Base-by-base conservation (phyloP, 2,113 vertebrate species). In the Neolamprologus sp. region DNA sequence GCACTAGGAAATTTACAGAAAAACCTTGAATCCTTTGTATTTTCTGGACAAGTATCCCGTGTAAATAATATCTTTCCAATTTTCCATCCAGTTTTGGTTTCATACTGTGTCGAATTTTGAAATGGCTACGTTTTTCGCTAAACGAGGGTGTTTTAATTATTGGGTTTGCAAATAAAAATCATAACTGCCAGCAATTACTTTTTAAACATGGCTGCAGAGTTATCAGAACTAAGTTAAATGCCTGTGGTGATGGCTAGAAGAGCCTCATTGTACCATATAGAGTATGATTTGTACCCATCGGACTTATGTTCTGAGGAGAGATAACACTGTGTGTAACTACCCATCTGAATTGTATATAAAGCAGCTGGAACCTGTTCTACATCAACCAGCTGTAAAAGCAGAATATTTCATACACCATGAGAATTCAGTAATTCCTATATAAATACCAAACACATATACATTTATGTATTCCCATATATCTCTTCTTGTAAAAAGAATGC, bases 1-100 rank as follows among this genome's bases (percentile, higher is more conserved):
- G 57, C 78, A 87, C 73, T 1, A 13, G 47, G 71, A 28, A 80
- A 89, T 92, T 89, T 84, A 89, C 26, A 87, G 84, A 78, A 84
- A 88, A 90, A 79, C 63, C 82, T 88, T 42, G 28, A 73, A 84
- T 58, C 75, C 42, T 80, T 84, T 88, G 33, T 53, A 47, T 85
- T 90, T 88, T 23, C 35, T 54, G 47, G 90, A 91, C 71, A 88
- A 51, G 65, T 82, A 19, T 63, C 14, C 53, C 7, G 8, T 82
- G 40, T 78, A 89, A 92, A 89, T 55, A 91, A 33, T 54, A 35
- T 73, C 81, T 88, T 37, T 81, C 28, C 28, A 88, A 23, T 65
- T 54, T 73, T 60, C 3, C 60, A 30, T 49, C 19, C 17, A 49
- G 6, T 81, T 85, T 87, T 3, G 45, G 75, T 45, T 83, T 84